These are phyloP conservation scores for Fratercula arctica DNA, from an alignment of 2,797 vertebrate genomes.

Conservation along the genomic window DNA sequence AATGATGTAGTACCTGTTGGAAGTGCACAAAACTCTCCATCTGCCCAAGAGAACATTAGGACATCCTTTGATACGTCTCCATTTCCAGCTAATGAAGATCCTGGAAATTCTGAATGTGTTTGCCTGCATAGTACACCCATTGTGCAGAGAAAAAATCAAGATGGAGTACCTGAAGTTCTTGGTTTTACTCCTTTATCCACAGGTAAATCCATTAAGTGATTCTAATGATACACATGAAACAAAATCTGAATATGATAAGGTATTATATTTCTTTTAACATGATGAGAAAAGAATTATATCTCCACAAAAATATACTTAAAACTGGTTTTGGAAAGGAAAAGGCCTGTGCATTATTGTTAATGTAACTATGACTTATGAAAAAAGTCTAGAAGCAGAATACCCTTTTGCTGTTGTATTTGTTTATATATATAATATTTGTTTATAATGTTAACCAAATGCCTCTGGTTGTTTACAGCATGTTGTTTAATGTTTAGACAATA, in stretches of 20 bases:
- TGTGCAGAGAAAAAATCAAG: constrained; percentile 67
- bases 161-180: constrained; percentile 74
- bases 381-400: not conserved
- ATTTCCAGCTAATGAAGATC: constrained; percentile 56
- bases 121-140: constrained; percentile 88
- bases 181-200: constrained; percentile 83
- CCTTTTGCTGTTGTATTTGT: not conserved
- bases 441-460: not conserved
- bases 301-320: not conserved
- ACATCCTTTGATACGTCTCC: constrained; percentile 60
- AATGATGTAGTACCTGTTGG: constrained; percentile 9
- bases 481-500: not conserved
- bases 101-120: constrained; percentile 69
- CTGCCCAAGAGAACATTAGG: constrained; percentile 58
- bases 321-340: not conserved
- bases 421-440: not conserved
- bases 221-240: not conserved
- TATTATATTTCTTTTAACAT: not conserved
- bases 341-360: not conserved
- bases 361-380: not conserved
- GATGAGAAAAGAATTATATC: not conserved
- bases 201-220: constrained; percentile 76
- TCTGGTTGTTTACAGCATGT: not conserved
- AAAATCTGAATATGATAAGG: not conserved
- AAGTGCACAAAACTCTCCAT: constrained; percentile 50